Evolutionary conservation across 2,888 invertebrate species (phyloP).

Genomic region (Periphyllus acericola): DNA sequence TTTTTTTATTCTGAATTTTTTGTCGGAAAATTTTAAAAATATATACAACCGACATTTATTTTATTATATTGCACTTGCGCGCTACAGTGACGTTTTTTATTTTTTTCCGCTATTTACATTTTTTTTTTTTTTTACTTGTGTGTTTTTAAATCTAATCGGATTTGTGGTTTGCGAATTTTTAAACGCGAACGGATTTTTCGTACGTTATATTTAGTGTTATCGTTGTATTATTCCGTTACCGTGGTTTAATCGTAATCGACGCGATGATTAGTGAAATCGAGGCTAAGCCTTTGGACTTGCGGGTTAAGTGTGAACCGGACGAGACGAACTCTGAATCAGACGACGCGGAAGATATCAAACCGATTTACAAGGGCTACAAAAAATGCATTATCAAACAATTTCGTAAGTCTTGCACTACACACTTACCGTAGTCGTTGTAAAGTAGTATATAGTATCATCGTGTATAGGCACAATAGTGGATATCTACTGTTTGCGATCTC

Average conservation of each 20-base stretch:
- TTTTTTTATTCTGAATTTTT: not conserved
- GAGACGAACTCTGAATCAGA: conserved; percentile 54
- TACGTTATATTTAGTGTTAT: not conserved
- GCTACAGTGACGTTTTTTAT: conserved; percentile 27
- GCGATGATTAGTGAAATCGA: conserved; percentile 61
- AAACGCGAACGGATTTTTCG: not conserved
- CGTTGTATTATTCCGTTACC: conserved; percentile 7
- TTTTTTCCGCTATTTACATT: not conserved
- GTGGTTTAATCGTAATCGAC: conserved; percentile 6
- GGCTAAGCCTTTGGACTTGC: conserved; percentile 56
- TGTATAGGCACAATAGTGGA: no score
- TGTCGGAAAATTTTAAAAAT: conserved; percentile 31
- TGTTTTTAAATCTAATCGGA: not conserved
- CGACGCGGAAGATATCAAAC: conserved; percentile 54
- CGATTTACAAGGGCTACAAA: conserved; percentile 57
- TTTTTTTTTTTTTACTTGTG: not conserved
- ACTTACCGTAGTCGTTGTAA: not conserved
- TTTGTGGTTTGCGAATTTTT: conserved; percentile 26
- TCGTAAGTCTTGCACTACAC: conserved; percentile 32
- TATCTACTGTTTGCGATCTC: no score
- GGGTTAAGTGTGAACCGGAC: conserved; percentile 57
- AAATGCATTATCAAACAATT: conserved; percentile 61
- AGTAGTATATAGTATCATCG: not conserved
- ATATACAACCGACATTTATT: conserved; percentile 23
- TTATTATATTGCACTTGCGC: conserved; percentile 21